Conservation (phyloP, 1,140 invertebrate species). For the Drosophila biarmipes region DNA sequence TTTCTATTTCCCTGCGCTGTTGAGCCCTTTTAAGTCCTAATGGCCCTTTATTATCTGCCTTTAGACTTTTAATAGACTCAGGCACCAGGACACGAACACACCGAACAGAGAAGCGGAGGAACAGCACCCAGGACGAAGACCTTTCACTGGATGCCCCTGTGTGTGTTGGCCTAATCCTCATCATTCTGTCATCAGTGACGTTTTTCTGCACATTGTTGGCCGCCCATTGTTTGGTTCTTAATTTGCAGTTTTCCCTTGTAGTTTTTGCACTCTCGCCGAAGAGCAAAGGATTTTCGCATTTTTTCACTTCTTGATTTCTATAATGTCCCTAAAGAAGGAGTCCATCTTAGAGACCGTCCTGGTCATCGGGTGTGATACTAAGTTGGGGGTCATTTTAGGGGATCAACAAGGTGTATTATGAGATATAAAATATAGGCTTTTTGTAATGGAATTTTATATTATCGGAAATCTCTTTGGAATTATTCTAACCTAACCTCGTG, state of each 20-base stretch:
- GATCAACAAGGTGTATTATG: not conserved
- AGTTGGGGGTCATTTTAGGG: not conserved
- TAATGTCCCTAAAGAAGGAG: conserved; percentile 7
- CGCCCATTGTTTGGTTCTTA: conserved; percentile 70
- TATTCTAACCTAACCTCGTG: not conserved
- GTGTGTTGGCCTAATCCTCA: conserved; percentile 79
- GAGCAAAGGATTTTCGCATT: conserved; percentile 65
- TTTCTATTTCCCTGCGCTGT: conserved; percentile 62
- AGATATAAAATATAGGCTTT: too few relatives aligned
- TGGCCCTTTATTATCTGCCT: conserved; percentile 84
- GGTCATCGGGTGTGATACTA: conserved; percentile 2
- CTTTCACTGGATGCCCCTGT: conserved; percentile 29
- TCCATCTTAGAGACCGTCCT: not conserved
- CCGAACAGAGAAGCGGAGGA: not conserved
- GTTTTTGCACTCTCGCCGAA: conserved; percentile 43
- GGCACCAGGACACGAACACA: conserved; percentile 54
- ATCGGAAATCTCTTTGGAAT: not conserved
- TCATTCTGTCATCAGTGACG: conserved; percentile 84
- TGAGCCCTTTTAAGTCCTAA: conserved; percentile 84
- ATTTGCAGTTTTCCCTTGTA: conserved; percentile 71
- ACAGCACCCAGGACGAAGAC: conserved; percentile 11
- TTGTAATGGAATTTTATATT: too few relatives aligned
- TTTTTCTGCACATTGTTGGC: conserved; percentile 82
- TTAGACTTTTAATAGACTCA: conserved; percentile 84
- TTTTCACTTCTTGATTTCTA: conserved; percentile 71